These are phyloP conservation scores for Uropetala carovei DNA, from an alignment of 2,888 invertebrate species.

Conservation along the genomic window DNA sequence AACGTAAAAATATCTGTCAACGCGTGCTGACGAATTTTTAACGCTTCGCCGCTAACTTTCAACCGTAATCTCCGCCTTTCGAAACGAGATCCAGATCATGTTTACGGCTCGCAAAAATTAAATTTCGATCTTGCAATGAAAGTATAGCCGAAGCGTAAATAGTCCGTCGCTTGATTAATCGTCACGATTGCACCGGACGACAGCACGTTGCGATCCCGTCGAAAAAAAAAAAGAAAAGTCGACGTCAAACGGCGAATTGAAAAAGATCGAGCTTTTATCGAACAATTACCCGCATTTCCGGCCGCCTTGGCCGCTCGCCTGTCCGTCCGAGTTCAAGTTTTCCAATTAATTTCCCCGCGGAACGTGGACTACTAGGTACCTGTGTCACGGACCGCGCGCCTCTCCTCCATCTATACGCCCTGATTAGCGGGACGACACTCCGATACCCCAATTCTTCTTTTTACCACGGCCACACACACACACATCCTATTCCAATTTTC, in stretches of 20 bases:
- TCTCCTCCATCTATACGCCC: conserved; percentile 50
- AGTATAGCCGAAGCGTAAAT: not conserved
- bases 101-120: not conserved
- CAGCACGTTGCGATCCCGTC: too few relatives aligned
- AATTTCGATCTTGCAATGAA: not conserved
- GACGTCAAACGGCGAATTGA: not conserved
- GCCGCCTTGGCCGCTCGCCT: not conserved
- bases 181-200: not conserved
- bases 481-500: conserved; percentile 45
- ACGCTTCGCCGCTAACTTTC: too few relatives aligned
- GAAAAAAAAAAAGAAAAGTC: not conserved
- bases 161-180: not conserved
- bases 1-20: too few relatives aligned
- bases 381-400: not conserved
- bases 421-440: conserved; percentile 48
- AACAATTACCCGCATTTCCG: conserved; percentile 10
- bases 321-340: conserved; percentile 47
- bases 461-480: not conserved
- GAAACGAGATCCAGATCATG: too few relatives aligned
- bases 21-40: too few relatives aligned
- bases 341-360: conserved; percentile 57
- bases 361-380: conserved; percentile 34
- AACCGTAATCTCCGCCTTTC: too few relatives aligned
- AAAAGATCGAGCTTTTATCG: conserved; percentile 28
- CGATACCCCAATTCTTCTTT: conserved; percentile 36